These are phyloP conservation scores for Mobula hypostoma DNA, from an alignment of 2,113 vertebrate species.

Conservation along the genomic window DNA sequence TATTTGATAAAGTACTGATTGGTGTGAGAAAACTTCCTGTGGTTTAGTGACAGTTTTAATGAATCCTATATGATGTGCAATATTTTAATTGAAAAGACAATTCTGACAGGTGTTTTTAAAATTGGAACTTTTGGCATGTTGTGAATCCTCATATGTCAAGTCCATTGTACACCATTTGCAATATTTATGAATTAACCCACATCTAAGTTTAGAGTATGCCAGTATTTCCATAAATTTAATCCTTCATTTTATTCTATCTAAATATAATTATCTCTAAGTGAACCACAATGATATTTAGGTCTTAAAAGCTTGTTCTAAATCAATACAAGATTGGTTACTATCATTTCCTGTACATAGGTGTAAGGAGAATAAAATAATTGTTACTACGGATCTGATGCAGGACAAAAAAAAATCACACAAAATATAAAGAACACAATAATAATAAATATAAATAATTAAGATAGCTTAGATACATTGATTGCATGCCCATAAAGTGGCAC, in stretches of 20 bases:
- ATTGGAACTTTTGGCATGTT: background rate
- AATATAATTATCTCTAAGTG: background rate
- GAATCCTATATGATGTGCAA: background rate
- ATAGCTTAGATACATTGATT: no score
- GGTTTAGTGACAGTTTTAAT: background rate
- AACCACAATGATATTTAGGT: background rate
- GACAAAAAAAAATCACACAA: no score
- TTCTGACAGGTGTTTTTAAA: background rate
- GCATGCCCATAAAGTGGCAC: no score
- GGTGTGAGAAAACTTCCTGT: background rate
- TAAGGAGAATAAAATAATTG: no score
- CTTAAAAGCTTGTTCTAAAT: background rate
- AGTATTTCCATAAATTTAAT: background rate
- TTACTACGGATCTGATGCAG: no score
- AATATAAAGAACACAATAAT: no score
- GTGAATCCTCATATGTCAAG: background rate
- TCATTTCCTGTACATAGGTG: no score
- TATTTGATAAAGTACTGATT: background rate
- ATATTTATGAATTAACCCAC: background rate
- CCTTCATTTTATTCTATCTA: background rate
- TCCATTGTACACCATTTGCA: background rate
- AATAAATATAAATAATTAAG: no score
- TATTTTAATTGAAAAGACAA: background rate
- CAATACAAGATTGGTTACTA: background rate
- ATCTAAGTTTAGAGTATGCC: background rate